phyloP scores from a whole-genome alignment of 1,140 invertebrate species.

The Calliopsis andreniformis region DNA sequence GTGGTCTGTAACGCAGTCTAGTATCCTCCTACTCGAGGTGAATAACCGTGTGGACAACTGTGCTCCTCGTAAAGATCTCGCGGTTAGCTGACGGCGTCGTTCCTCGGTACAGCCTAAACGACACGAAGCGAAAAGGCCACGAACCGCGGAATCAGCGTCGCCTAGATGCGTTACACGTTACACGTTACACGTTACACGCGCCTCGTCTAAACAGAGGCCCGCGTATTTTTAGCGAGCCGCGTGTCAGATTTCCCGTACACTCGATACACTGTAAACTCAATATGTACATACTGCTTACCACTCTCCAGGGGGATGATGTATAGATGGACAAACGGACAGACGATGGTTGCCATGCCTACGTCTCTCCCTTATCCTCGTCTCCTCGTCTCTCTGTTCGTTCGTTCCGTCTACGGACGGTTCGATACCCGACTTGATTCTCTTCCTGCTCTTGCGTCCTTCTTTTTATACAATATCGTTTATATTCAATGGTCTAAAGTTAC shows the following conservation, averaged over 20 bases:
- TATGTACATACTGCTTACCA: constrained; percentile 8
- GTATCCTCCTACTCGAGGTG: constrained; percentile 5
- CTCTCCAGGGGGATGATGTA: constrained; percentile 4
- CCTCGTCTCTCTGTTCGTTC: background rate
- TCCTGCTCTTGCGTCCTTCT: background rate
- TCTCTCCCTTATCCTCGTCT: constrained; percentile 23
- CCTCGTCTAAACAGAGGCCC: constrained; percentile 40
- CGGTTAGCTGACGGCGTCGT: background rate
- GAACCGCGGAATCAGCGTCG: constrained; percentile 24
- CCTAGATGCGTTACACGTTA: constrained; percentile 9
- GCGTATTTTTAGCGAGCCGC: constrained; percentile 48
- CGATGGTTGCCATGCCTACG: constrained; percentile 60
- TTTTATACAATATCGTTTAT: too few relatives aligned
- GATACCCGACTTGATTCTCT: too few relatives aligned
- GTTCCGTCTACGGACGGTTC: constrained; percentile 20
- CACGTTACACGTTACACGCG: too few relatives aligned
- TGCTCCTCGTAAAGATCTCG: constrained; percentile 19
- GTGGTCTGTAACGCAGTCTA: background rate
- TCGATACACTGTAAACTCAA: constrained; percentile 51
- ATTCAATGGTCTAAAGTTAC: too few relatives aligned
- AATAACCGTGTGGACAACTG: constrained; percentile 31
- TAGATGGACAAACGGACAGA: constrained; percentile 31
- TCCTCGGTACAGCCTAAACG: background rate
- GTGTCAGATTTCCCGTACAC: constrained; percentile 56
- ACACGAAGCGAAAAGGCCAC: background rate